Conservation (phyloP, 2,113 vertebrate species). For the Herpetotheres cachinnans region DNA sequence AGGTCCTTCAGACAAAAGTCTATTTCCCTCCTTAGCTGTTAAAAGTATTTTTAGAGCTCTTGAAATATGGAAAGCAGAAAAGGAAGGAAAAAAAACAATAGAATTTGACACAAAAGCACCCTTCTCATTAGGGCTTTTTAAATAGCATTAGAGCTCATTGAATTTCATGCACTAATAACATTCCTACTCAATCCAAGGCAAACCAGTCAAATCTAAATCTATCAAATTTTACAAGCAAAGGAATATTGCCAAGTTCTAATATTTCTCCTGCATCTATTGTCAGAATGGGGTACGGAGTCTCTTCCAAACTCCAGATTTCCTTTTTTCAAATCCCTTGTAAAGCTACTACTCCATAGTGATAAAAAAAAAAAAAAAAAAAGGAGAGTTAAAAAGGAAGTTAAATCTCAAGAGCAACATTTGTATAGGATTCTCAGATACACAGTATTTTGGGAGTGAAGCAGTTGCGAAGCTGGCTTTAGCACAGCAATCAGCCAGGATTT, state of each 20-base stretch:
- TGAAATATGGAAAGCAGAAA: conserved; percentile 26
- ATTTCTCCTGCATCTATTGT: conserved; percentile 19
- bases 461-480: background rate
- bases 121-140: conserved; percentile 61
- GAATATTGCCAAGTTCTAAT: conserved; percentile 45
- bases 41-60: conserved; percentile 62
- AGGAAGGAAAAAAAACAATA: conserved; percentile 31
- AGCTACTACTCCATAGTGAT: background rate
- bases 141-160: conserved; percentile 49
- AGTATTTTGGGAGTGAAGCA: background rate
- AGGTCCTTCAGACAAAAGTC: conserved; percentile 49
- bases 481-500: conserved; percentile 8
- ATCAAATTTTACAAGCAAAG: conserved; percentile 50
- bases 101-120: conserved; percentile 44
- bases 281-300: background rate
- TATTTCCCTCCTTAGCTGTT: conserved; percentile 44
- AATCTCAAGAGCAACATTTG: background rate
- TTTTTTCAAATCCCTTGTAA: background rate
- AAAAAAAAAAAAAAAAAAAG: background rate
- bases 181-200: conserved; percentile 37
- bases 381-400: background rate
- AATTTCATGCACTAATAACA: conserved; percentile 55
- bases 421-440: background rate
- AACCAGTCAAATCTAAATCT: conserved; percentile 55
- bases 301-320: conserved; percentile 11